Base-by-base conservation (phyloP, 2,113 vertebrate species). In the Datnioides undecimradiatus region DNA sequence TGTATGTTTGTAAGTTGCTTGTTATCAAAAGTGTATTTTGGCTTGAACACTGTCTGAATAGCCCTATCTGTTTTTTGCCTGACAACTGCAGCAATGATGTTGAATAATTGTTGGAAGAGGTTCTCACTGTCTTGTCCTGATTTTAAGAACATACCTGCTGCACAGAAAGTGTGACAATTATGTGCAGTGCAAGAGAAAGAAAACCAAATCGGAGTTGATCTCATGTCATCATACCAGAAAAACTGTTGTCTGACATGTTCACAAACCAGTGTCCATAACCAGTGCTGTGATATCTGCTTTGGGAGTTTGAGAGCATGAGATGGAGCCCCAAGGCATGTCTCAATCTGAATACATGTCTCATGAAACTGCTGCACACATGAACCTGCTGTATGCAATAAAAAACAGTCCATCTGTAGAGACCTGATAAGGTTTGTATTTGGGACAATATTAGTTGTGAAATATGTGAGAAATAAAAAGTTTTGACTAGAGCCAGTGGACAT, bases 241-340 rank as follows among this genome's bases (percentile, higher is more conserved):
- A 58, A 38, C 49, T 49, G 27, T 41, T 51, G 29, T 45, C 33
- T 34, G 7, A 36, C 52, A 29, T 79, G 31, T 38, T 38, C 23
- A 51, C 33, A 60, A 62, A 70, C 62, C 10, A 25, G 29, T 33
- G 31, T 6, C 55, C 3, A 46, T 23, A 23, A 12, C 45, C 3
- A 52, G 10, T 19, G 14, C 27, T 27, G 6, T 1, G 17, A 76
- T 62, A 72, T 72, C 76, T 80, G 45, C 52, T 74, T 45, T 69
- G 68, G 52, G 70, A 71, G 14, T 40, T 60, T 34, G 38, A 59
- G 45, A 57, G 23, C 8, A 13, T 1, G 9, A 68, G 4, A 33
- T 49, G n/a, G 12, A 82, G 31, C 31, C 58, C 14, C 0, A 60
- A 74, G 34, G 36, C 21, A 63, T 52, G 46, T 27, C 33, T 43